These are phyloP conservation scores for Ectobius pallidus DNA, from an alignment of 2,888 invertebrate species.

Conservation along the genomic window DNA sequence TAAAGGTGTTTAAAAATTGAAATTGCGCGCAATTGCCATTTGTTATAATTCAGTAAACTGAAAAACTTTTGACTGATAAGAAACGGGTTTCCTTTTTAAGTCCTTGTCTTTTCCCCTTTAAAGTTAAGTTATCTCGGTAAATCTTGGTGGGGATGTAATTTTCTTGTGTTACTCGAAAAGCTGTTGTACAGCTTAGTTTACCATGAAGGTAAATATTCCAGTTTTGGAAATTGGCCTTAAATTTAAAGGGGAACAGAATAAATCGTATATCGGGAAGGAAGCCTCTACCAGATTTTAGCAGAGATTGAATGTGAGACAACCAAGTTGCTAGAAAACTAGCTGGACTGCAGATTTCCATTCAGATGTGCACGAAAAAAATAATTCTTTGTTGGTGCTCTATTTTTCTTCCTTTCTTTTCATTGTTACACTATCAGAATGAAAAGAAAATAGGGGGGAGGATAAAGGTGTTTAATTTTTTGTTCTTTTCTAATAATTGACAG, in stretches of 20 bases:
- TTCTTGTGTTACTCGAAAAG: neutral
- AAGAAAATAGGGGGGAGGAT: conserved; percentile 13
- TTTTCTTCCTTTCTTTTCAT: conserved; percentile 23
- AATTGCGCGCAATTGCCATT: conserved; percentile 30
- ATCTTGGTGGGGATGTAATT: conserved; percentile 6
- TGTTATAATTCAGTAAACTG: conserved; percentile 31
- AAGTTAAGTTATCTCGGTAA: conserved; percentile 19
- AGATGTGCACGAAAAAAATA: conserved; percentile 8
- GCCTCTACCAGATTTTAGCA: conserved; percentile 11
- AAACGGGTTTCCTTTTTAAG: conserved; percentile 27
- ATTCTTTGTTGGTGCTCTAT: conserved; percentile 36
- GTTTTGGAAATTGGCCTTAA: conserved; percentile 26
- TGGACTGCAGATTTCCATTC: conserved; percentile 3
- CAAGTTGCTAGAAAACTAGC: conserved; percentile 13
- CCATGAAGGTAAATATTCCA: no score
- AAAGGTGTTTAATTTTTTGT: conserved; percentile 16
- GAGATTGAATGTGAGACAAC: conserved; percentile 10
- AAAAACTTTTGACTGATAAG: conserved; percentile 21
- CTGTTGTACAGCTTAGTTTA: neutral
- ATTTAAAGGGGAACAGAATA: conserved; percentile 36
- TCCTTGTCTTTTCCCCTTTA: conserved; percentile 30
- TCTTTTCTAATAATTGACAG: conserved; percentile 21
- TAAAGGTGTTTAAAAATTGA: conserved; percentile 28
- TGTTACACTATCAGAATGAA: conserved; percentile 29
- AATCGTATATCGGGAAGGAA: conserved; percentile 16